Evolutionary conservation across 2,113 vertebrate species (phyloP).

Genomic region (Psittacula cyanocephala): DNA sequence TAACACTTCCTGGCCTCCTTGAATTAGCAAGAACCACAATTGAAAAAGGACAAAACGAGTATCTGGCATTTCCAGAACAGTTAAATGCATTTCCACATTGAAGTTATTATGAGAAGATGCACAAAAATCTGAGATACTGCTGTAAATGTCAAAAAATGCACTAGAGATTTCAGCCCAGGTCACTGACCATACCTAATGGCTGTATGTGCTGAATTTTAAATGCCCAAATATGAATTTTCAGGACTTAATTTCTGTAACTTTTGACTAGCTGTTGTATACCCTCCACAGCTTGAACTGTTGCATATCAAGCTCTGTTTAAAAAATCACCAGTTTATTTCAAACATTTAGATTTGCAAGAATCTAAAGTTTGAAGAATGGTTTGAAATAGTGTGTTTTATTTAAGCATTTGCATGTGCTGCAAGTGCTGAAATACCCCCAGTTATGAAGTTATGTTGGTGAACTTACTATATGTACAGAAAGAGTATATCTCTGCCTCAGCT

Average conservation of each 20-base stretch:
- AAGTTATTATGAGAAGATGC: not conserved
- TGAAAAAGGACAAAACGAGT: not conserved
- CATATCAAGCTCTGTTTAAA: not conserved
- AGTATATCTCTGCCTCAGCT: not conserved
- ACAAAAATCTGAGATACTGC: not conserved
- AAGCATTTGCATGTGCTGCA: not conserved
- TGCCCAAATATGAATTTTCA: not conserved
- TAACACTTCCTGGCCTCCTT: slow-evolving; percentile 4
- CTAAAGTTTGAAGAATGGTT: not conserved
- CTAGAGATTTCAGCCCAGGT: not conserved
- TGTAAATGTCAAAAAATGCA: not conserved
- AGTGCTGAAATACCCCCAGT: not conserved
- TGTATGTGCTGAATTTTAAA: not conserved
- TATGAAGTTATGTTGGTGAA: not conserved
- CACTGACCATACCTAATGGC: not conserved
- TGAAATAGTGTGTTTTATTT: not conserved
- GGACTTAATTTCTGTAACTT: not conserved
- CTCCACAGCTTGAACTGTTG: not conserved
- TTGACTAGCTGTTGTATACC: not conserved
- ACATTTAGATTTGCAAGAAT: not conserved
- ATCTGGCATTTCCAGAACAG: not conserved
- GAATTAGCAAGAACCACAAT: not conserved
- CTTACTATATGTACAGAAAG: not conserved
- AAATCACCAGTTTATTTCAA: not conserved
- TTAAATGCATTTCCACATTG: not conserved